Evolutionary conservation across 2,797 vertebrate species (phyloP), one percentile per base, ranked within the genome.

Genomic region (Xiphophorus birchmanni): DNA sequence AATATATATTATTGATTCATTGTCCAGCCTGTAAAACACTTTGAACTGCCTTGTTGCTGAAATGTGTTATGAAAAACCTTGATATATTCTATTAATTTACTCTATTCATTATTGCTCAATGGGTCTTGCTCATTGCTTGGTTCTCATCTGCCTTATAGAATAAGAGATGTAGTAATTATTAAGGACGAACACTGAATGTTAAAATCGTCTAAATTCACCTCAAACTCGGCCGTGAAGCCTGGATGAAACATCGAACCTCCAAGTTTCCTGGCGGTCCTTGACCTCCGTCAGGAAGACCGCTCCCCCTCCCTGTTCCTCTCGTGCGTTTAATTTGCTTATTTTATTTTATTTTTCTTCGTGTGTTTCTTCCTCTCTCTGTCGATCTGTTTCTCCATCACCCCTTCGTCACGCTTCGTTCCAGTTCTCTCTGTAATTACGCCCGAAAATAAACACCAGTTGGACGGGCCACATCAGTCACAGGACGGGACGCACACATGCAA

Each of bases 381-480:
- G 54, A 63, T 74, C 58, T 42, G 45, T 18, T 74, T 75, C 77
- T 86, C 50, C 82, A 50, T 84, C 81, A 18, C 74, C 74, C 81
- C 81, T 73, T 75, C 77, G 60, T 29, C 26, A 23, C 69, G 13
- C 69, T 47, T 47, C 26, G 74, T 63, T 79, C 71, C 58, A 40
- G 69, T 47, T 81, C 73, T 84, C 80, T 82, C 79, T 84, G 87
- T 83, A 88, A 90, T 91, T 87, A 58, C 75, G 50, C 78, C 83
- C 63, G 77, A 90, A 88, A 76, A 82, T 90, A 91, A 92, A 92
- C 91, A 89, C 26, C 74, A 18, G 73, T 77, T 18, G 79, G 82
- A 82, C 71, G 1, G 52, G 80, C 85, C 90, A 85, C 90, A 88
- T 93, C 88, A 86, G 77, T 91, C 87, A 81, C 80, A 82, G 89